Evolutionary conservation across 1,140 invertebrate species (phyloP).

Genomic region (Pseudoatta argentina): DNA sequence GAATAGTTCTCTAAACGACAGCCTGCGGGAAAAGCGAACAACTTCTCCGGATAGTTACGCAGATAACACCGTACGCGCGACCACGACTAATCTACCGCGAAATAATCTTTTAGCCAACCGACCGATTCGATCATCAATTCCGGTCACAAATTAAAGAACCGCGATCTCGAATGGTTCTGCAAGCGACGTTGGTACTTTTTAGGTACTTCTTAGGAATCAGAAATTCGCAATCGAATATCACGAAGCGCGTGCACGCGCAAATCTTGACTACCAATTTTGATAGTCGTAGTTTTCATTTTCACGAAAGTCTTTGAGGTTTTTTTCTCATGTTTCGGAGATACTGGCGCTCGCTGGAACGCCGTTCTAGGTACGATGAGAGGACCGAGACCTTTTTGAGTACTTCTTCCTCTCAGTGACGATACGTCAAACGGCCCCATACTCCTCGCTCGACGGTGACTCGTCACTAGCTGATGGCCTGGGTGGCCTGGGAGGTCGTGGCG

Average conservation of each 20-base stretch:
- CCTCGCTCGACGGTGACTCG: constrained; percentile 86
- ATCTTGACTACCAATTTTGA: neutral
- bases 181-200: constrained; percentile 12
- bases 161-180: constrained; percentile 19
- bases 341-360: neutral
- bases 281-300: neutral
- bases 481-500: constrained; percentile 80
- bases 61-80: neutral
- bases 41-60: neutral
- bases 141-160: neutral
- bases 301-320: constrained; percentile 22
- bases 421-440: constrained; percentile 84
- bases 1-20: constrained; percentile 1
- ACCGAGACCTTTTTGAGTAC: constrained; percentile 8
- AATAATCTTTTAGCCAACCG: neutral
- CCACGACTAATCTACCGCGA: neutral
- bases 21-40: neutral
- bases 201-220: constrained; percentile 52
- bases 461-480: constrained; percentile 82
- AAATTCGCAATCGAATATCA: constrained; percentile 27
- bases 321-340: neutral
- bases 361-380: constrained; percentile 45
- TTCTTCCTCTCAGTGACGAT: constrained; percentile 26
- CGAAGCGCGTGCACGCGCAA: neutral
- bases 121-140: constrained; percentile 4